A percentile compares a stretch with the other conserved stretches of the same genome.
phyloP scores from a whole-genome alignment of 2,797 vertebrate species.

The Danio jaintianensis region DNA sequence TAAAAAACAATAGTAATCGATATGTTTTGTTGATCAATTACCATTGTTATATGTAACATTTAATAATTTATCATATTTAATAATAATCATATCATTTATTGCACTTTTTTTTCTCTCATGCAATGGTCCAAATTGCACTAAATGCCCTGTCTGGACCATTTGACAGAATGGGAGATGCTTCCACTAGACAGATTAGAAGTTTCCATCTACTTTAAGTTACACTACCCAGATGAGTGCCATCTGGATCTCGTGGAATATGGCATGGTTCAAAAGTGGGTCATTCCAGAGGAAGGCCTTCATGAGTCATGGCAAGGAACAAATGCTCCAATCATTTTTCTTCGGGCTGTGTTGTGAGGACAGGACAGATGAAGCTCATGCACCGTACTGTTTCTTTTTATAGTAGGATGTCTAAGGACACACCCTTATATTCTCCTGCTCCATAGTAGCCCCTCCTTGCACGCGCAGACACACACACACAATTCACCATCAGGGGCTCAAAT shows the following conservation, averaged over 20 bases:
- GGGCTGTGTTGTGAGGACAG: conserved; percentile 39
- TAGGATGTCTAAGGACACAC: conserved; percentile 54
- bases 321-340: conserved; percentile 55
- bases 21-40: too few relatives aligned
- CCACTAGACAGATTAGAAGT: not conserved
- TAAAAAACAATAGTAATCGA: too few relatives aligned
- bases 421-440: conserved; percentile 51
- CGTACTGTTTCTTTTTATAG: conserved; percentile 46
- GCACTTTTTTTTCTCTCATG: not conserved
- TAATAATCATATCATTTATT: not conserved
- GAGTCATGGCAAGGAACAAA: conserved; percentile 56
- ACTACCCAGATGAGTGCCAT: conserved; percentile 9
- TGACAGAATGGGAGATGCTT: not conserved
- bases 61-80: too few relatives aligned
- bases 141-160: not conserved
- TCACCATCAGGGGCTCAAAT: conserved; percentile 39
- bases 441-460: conserved; percentile 31
- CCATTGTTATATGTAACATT: too few relatives aligned
- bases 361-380: conserved; percentile 49
- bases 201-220: not conserved
- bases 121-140: not conserved
- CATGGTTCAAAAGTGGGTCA: conserved; percentile 58
- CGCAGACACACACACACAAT: not conserved
- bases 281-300: conserved; percentile 42
- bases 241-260: conserved; percentile 39